Evolutionary conservation across 2,113 vertebrate genomes (phyloP).

Genomic region (Hipposideros armiger): DNA sequence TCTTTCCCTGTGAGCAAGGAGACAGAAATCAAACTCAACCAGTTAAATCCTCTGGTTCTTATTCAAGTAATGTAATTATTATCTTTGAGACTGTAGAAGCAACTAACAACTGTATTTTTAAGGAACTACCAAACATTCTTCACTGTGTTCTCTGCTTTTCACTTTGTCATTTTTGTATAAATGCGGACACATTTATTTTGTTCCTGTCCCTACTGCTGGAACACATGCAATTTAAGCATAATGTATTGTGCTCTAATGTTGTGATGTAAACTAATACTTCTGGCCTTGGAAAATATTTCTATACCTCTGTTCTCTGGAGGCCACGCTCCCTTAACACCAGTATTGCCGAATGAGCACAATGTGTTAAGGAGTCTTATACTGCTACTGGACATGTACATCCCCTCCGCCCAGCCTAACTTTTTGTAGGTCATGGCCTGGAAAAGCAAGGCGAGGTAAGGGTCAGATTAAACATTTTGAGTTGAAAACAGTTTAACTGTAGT

Average conservation of each 20-base stretch:
- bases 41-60: conserved; percentile 30
- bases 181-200: conserved; percentile 3
- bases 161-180: conserved; percentile 51
- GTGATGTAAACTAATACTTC: background rate
- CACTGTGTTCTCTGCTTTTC: conserved; percentile 60
- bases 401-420: background rate
- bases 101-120: conserved; percentile 49
- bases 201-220: background rate
- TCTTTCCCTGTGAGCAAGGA: conserved; percentile 42
- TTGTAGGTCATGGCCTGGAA: background rate
- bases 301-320: background rate
- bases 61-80: conserved; percentile 41
- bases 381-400: background rate
- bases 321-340: background rate
- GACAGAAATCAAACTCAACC: background rate
- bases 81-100: conserved; percentile 40
- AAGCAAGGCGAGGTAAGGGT: background rate
- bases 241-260: conserved; percentile 14
- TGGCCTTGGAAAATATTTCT: conserved; percentile 14
- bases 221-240: background rate
- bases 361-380: background rate
- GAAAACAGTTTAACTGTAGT: background rate
- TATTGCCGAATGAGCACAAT: conserved; percentile 25
- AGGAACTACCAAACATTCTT: conserved; percentile 52
- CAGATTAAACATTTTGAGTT: conserved; percentile 25